Conservation (phyloP, 2,888 invertebrate genomes). For the Callinectes sapidus region DNA sequence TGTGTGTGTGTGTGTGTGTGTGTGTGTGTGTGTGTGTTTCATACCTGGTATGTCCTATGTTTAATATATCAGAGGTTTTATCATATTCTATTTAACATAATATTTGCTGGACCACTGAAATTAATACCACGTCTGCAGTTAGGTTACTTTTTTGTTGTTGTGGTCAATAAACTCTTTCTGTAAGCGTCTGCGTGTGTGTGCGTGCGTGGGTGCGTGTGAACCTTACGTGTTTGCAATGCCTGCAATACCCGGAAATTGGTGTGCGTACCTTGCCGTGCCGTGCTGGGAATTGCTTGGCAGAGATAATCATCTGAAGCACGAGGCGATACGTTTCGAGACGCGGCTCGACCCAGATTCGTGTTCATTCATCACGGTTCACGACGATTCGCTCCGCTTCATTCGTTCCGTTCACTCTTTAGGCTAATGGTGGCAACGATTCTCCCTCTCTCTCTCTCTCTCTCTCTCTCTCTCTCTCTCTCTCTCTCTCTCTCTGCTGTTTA, state of each 20-base stretch:
- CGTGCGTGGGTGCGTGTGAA: not conserved
- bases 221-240: constrained; percentile 2
- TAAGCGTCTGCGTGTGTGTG: not conserved
- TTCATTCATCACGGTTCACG: constrained; percentile 17
- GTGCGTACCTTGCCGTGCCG: not conserved
- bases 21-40: constrained; percentile 14
- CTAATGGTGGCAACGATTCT: not conserved
- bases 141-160: too few species aligned
- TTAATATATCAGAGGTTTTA: too few species aligned
- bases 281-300: not conserved
- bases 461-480: not conserved
- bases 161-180: too few species aligned
- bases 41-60: too few species aligned
- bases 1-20: constrained; percentile 25
- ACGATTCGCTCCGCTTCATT: constrained; percentile 5
- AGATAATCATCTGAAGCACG: constrained; percentile 5
- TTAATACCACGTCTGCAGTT: too few species aligned
- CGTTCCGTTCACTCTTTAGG: constrained; percentile 16
- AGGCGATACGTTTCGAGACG: constrained; percentile 3
- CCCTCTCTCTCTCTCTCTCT: not conserved
- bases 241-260: constrained; percentile 7
- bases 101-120: too few species aligned
- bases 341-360: constrained; percentile 21
- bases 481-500: too few species aligned
- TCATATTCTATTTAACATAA: too few species aligned